Conservation (phyloP, 2,113 vertebrate species). For the Erythrocebus patas region DNA sequence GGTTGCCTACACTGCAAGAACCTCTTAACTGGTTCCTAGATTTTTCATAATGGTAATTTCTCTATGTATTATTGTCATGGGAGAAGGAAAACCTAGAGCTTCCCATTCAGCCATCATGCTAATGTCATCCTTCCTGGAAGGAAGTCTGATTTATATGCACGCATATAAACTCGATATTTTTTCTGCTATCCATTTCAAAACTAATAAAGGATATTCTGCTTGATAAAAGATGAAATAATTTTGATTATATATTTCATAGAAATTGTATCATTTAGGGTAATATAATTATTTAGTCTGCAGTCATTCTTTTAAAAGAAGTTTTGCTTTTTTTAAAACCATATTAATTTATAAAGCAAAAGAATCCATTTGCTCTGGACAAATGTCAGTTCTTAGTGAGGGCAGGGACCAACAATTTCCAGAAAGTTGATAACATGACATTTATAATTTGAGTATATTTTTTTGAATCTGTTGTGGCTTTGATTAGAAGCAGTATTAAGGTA, state of each 20-base stretch:
- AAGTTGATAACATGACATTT: background rate
- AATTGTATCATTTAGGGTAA: background rate
- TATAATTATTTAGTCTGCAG: background rate
- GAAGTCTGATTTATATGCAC: background rate
- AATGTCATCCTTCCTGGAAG: background rate
- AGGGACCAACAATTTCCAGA: background rate
- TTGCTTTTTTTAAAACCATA: conserved; percentile 1
- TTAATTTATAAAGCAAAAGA: background rate
- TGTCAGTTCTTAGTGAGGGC: background rate
- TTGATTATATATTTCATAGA: background rate
- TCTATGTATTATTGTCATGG: background rate
- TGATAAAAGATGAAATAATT: background rate
- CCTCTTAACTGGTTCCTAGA: background rate
- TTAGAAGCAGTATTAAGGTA: background rate
- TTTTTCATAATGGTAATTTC: background rate
- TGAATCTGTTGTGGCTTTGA: background rate
- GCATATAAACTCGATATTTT: background rate
- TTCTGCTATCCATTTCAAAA: background rate
- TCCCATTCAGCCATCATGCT: background rate
- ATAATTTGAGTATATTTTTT: background rate
- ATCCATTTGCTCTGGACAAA: background rate
- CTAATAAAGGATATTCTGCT: background rate
- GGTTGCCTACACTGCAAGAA: background rate
- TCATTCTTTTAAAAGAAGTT: background rate
- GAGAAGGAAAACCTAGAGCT: accelerated